Conservation (phyloP, 2,888 invertebrate species). For the Chloroclysta siterata region DNA sequence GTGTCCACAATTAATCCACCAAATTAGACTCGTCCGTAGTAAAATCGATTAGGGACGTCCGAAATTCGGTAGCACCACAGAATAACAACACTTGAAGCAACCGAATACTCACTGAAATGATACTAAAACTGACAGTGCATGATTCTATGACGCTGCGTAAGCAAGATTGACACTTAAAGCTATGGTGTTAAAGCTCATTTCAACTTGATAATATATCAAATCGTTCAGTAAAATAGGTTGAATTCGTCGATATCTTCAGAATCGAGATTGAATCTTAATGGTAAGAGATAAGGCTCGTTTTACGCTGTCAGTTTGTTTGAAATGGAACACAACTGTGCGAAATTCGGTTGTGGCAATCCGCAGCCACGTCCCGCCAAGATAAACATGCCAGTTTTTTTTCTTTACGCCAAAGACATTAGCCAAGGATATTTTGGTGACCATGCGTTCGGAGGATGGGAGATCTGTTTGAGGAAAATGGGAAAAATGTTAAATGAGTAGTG, state of each 20-base stretch:
- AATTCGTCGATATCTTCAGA: neutral
- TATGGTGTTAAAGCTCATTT: neutral
- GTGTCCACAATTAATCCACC: constrained; percentile 82
- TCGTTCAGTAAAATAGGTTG: neutral
- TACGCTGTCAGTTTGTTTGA: neutral
- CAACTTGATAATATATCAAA: neutral
- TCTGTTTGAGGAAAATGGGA: constrained; percentile 30
- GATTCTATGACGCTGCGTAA: neutral
- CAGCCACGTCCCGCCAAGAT: constrained; percentile 76
- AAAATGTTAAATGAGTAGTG: neutral
- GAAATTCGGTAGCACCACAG: constrained; percentile 60
- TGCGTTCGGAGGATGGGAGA: constrained; percentile 37
- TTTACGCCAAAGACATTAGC: constrained; percentile 82
- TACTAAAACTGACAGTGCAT: neutral
- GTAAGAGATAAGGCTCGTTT: neutral
- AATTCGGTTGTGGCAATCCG: constrained; percentile 69
- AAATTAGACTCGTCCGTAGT: constrained; percentile 80
- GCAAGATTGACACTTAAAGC: neutral
- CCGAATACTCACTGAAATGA: neutral
- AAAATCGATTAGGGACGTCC: constrained; percentile 79
- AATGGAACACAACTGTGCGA: constrained; percentile 33
- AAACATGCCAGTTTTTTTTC: constrained; percentile 82
- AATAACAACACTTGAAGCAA: constrained; percentile 1
- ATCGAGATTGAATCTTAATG: neutral
- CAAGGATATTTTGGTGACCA: constrained; percentile 74